Conservation (phyloP, 2,113 vertebrate species). For the Ciconia maguari region DNA sequence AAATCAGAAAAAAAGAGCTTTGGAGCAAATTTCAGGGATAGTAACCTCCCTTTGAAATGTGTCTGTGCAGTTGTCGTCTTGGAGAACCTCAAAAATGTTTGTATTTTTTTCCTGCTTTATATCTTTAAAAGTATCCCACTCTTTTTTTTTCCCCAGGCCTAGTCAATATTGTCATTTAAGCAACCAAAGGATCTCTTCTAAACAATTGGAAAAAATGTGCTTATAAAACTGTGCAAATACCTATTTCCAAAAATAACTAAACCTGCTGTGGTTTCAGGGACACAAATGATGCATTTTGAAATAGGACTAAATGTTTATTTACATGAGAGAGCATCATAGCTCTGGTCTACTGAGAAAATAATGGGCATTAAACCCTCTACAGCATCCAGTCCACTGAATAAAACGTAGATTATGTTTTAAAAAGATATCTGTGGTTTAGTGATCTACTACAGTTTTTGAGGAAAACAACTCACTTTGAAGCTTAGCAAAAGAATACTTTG, state of each 20-base stretch:
- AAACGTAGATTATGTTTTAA: background rate
- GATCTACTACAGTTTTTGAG: background rate
- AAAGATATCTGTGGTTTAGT: background rate
- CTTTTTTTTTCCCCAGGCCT: background rate
- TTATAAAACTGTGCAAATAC: background rate
- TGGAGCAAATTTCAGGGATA: background rate
- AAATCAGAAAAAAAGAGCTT: background rate
- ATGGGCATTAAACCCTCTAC: background rate
- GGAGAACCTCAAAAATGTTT: background rate
- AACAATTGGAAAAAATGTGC: background rate
- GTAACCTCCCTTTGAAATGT: background rate
- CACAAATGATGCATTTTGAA: background rate
- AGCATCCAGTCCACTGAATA: background rate
- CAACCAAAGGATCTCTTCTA: background rate
- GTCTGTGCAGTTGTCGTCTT: rapidly evolving
- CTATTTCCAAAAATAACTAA: background rate
- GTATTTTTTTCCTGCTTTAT: background rate
- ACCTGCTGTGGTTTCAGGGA: background rate
- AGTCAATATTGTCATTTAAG: background rate
- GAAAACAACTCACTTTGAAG: background rate
- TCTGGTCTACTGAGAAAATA: background rate
- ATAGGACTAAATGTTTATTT: constrained; percentile 24
- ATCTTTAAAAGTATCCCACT: background rate
- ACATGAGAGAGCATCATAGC: background rate
- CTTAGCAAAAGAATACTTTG: background rate